phyloP scores from a whole-genome alignment of 1,140 invertebrate species.

The Dryas iulia region DNA sequence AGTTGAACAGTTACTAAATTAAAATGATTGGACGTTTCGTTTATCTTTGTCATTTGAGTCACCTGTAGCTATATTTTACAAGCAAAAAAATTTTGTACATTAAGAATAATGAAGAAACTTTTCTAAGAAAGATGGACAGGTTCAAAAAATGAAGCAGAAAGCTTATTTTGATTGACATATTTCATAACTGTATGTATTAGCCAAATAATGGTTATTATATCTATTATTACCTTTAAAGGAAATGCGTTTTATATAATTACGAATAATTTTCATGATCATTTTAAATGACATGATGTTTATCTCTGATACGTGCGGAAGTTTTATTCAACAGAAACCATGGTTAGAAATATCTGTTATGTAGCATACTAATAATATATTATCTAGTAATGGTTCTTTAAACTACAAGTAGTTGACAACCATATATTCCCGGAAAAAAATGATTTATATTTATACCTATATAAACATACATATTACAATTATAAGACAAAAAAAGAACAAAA shows the following conservation, averaged over 20 bases:
- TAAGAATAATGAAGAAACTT: constrained; percentile 57
- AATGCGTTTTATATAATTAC: neutral
- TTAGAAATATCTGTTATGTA: too few species aligned
- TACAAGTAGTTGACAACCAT: neutral
- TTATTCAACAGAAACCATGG: too few species aligned
- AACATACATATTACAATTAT: neutral
- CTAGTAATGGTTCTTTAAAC: too few species aligned
- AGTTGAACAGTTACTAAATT: neutral
- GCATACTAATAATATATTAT: too few species aligned
- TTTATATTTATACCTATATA: neutral
- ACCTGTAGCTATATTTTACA: constrained; percentile 36
- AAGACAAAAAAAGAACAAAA: neutral
- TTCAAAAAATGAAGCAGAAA: constrained; percentile 32
- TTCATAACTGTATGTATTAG: neutral
- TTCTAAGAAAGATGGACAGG: constrained; percentile 62
- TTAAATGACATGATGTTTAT: too few species aligned
- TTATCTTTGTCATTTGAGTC: constrained; percentile 41
- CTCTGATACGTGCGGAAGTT: too few species aligned
- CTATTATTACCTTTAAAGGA: neutral
- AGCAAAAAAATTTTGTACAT: constrained; percentile 17
- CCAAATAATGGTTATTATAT: neutral
- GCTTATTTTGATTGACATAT: constrained; percentile 45
- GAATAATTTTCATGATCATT: too few species aligned
- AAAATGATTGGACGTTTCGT: constrained; percentile 15
- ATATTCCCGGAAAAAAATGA: neutral